A percentile compares a stretch with the other conserved stretches of the same genome.
phyloP scores from a whole-genome alignment of 2,113 vertebrate species.

The human (Homo sapiens) region GRCh38 chr6:102401501-102402000 shows the following conservation, averaged over 20 bases:
- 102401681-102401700: background rate
- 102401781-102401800: background rate
- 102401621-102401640: background rate
- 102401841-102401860: background rate
- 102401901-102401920: background rate
- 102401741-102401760: background rate
- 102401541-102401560: accelerated
- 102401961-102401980: background rate
- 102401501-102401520: background rate
- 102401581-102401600: background rate
- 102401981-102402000: background rate
- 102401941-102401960: background rate
- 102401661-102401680: background rate
- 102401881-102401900: background rate
- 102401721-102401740: background rate
- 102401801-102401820: background rate
- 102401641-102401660: background rate
- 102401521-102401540: background rate
- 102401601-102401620: background rate
- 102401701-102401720: background rate
- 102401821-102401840: accelerated
- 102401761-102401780: background rate
- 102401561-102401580: accelerated
- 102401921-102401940: background rate
- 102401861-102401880: background rate